Percentiles rank a stretch among this genome's conserved stretches.
Evolutionary conservation across 2,113 vertebrate species (phyloP).

Genomic region (Apus apus): DNA sequence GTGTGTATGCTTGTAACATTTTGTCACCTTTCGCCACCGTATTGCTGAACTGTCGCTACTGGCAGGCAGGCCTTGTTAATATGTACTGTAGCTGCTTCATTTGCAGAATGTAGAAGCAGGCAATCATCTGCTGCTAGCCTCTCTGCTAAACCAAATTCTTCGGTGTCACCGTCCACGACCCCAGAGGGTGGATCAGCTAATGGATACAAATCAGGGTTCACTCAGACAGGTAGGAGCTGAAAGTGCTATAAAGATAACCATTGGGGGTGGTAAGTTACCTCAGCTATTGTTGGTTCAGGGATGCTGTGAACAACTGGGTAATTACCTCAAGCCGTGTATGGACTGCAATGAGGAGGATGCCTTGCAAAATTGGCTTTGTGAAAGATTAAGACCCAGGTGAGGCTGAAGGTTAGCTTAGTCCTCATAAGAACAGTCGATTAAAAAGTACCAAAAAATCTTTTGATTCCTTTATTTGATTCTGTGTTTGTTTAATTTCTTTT

Average conservation of each 20-base stretch:
- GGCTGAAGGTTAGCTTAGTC: not conserved
- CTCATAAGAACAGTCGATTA: not conserved
- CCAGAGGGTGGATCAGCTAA: constrained; percentile 88
- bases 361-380: not conserved
- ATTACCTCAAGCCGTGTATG: not conserved
- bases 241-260: constrained; percentile 52
- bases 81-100: constrained; percentile 65
- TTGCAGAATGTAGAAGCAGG: constrained; percentile 92
- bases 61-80: constrained; percentile 59
- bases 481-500: not conserved
- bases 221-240: constrained; percentile 85
- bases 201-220: constrained; percentile 89
- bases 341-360: not conserved
- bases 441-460: not conserved
- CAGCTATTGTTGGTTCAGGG: not conserved
- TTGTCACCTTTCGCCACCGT: not conserved
- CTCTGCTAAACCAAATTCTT: constrained; percentile 87
- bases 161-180: constrained; percentile 86
- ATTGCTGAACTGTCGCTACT: constrained; percentile 18
- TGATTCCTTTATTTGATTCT: not conserved
- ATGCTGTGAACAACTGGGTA: constrained; percentile 1
- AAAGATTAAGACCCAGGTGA: not conserved
- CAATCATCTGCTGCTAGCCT: constrained; percentile 84
- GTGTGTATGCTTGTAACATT: not conserved
- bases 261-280: constrained; percentile 48